phyloP scores from a whole-genome alignment of 2,797 vertebrate genomes.

The Hipposideros larvatus region DNA sequence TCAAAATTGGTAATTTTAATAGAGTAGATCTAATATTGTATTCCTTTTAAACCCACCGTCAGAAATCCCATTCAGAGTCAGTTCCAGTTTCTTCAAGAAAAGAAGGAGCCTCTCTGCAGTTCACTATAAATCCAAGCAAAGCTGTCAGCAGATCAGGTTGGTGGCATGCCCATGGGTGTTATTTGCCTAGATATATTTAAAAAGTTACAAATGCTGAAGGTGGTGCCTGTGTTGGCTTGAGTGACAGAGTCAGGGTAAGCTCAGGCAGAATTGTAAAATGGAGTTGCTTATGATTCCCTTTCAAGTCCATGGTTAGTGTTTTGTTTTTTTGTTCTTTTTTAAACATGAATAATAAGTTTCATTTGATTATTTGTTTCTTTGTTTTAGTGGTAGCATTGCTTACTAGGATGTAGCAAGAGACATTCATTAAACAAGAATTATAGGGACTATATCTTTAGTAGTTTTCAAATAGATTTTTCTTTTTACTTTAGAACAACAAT shows the following conservation, averaged over 20 bases:
- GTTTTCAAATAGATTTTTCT: conserved; percentile 12
- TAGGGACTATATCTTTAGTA: neutral
- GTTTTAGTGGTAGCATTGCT: neutral
- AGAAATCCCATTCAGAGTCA: conserved; percentile 49
- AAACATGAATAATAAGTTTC: neutral
- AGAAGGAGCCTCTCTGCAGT: neutral
- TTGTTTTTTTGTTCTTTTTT: neutral
- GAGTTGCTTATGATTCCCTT: neutral
- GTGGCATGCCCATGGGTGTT: conserved; percentile 32
- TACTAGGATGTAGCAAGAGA: neutral
- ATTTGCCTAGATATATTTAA: neutral
- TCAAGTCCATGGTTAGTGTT: neutral
- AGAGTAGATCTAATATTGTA: conserved; percentile 40
- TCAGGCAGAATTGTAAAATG: neutral
- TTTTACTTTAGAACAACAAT: neutral
- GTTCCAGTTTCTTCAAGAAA: conserved; percentile 58
- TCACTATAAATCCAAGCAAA: neutral
- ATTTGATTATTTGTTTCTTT: neutral
- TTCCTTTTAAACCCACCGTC: conserved; percentile 24
- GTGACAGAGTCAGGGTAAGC: neutral
- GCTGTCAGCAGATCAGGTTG: conserved; percentile 80
- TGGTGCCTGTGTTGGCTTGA: neutral
- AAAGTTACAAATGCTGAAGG: neutral
- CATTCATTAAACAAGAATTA: neutral
- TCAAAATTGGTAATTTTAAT: conserved; percentile 46